Base-by-base conservation (phyloP, 2,797 vertebrate genomes). In the Fringilla coelebs region DNA sequence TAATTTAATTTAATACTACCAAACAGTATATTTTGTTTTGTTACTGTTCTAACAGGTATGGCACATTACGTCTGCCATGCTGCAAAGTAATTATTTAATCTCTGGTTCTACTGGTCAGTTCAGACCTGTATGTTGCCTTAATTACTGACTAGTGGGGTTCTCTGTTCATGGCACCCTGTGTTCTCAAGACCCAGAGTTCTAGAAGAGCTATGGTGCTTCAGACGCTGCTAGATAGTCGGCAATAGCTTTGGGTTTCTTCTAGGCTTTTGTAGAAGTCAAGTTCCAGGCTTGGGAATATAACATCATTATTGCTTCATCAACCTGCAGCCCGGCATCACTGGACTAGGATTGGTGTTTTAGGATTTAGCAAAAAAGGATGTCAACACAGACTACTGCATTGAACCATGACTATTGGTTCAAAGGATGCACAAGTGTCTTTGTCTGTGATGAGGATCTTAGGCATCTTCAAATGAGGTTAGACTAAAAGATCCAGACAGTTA, bases 281-380 rank as follows among this genome's bases (percentile, higher is more conserved):
- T 75, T 68, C 29, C 16, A 54, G 54, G 26, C 21, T 61, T n/a
- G n/a, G n/a, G n/a, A n/a, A 7, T 28, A 4, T 34, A 57, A 41
- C 4, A 52, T 52, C 34, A 41, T 41, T 45, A 11, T 62, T 80
- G 13, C 34, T 49, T 74, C 48, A 55, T 66, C 26, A 83, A 1
- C 29, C 18, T n/a, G 36, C 67, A 36, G 12, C 7, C 19, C 0
- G 1, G 10, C 6, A 13, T 45, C 29, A 13, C 15, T 70, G 63
- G 45, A 28, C 12, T 55, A 34, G 15, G 45, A 57, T 0, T 25
- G 38, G 40, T 49, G 17, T 34, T 15, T 71, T 41, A 38, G 38
- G 26, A 83, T 26, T 66, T 54, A 65, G 31, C 10, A 52, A 51
- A 51, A 78, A 85, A 75, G 26, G 22, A 8, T 24, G 11, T 29